Evolutionary conservation across 1,140 invertebrate species (phyloP).

Genomic region (Bombus haemorrhoidalis): DNA sequence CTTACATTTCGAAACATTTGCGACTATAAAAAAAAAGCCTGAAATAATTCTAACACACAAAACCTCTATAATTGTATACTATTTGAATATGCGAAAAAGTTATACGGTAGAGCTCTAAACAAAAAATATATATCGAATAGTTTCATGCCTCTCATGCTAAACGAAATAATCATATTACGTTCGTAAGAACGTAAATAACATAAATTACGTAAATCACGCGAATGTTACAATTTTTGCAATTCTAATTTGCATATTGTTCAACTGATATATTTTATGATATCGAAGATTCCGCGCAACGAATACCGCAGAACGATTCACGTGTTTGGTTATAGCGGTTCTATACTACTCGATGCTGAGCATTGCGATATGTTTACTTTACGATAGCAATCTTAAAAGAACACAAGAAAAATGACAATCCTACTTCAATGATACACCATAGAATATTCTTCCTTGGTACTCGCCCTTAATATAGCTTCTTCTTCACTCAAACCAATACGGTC

Average conservation of each 20-base stretch:
- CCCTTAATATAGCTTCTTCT: no score
- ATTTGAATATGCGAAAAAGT: not conserved
- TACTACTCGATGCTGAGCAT: not conserved
- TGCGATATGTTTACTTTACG: no score
- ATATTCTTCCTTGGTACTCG: no score
- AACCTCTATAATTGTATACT: not conserved
- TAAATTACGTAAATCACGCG: no score
- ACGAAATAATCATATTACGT: no score
- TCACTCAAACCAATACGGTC: no score
- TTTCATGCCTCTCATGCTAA: no score
- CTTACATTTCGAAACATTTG: not conserved
- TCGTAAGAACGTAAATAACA: no score
- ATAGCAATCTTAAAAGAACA: no score
- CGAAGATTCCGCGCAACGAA: not conserved
- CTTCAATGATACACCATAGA: no score
- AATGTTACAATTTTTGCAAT: not conserved
- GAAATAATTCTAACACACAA: not conserved
- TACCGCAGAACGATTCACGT: not conserved
- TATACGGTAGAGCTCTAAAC: no score
- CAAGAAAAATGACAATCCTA: no score
- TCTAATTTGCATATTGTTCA: not conserved
- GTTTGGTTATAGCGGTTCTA: not conserved
- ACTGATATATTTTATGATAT: not conserved
- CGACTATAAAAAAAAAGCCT: not conserved
- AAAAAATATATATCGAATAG: not conserved